Percentiles rank a stretch among this genome's conserved stretches.
These are phyloP conservation scores for Thalassophryne amazonica DNA, from an alignment of 2,797 vertebrate genomes.

Conservation along the genomic window DNA sequence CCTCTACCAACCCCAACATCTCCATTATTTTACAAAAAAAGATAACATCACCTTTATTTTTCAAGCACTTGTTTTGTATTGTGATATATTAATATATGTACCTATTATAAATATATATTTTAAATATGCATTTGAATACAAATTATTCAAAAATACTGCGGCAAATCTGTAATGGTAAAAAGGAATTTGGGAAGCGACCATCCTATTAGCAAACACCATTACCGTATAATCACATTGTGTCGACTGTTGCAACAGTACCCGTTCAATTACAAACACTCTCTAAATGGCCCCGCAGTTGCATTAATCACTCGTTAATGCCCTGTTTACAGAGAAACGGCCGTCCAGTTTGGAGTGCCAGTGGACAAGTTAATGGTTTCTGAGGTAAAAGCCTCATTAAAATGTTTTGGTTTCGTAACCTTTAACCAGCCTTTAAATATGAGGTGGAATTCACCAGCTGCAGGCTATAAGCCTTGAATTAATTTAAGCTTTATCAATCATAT, in stretches of 20 bases:
- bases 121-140: slow-evolving; percentile 72
- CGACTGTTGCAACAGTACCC: slow-evolving; percentile 48
- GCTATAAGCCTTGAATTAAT: slow-evolving; percentile 61
- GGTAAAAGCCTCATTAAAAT: slow-evolving; percentile 52
- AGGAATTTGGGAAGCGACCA: slow-evolving; percentile 53
- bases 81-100: slow-evolving; percentile 80
- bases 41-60: slow-evolving; percentile 68
- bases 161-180: slow-evolving; percentile 33
- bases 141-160: slow-evolving; percentile 50
- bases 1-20: slow-evolving; percentile 50
- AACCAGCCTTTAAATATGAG: slow-evolving; percentile 68
- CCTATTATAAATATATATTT: slow-evolving; percentile 81
- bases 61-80: slow-evolving; percentile 82
- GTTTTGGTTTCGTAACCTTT: slow-evolving; percentile 60
- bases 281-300: slow-evolving; percentile 64
- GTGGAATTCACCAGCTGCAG: slow-evolving; percentile 69
- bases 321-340: slow-evolving; percentile 62
- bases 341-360: slow-evolving; percentile 50
- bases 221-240: slow-evolving; percentile 63
- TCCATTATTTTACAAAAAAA: slow-evolving; percentile 51
- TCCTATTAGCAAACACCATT: slow-evolving; percentile 53
- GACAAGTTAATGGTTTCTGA: slow-evolving; percentile 52
- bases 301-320: slow-evolving; percentile 53
- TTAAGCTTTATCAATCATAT: slow-evolving; percentile 65
- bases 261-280: slow-evolving; percentile 43